Percentiles rank a stretch among this genome's conserved stretches.
These are phyloP conservation scores for Fratercula arctica DNA, from an alignment of 2,797 vertebrate genomes.

Conservation along the genomic window DNA sequence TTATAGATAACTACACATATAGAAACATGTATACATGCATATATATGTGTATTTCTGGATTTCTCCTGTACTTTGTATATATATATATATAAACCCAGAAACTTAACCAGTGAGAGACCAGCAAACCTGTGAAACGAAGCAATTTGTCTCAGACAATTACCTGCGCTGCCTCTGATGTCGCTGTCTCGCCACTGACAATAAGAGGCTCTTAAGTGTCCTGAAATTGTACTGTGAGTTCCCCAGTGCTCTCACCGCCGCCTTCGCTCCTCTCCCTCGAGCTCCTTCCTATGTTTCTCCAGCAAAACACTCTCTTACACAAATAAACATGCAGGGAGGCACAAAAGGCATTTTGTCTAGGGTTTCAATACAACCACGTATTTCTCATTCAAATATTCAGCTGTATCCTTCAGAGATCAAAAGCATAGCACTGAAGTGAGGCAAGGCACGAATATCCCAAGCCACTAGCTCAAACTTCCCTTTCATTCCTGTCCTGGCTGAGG, in stretches of 20 bases:
- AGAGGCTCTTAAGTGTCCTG: slow-evolving; percentile 48
- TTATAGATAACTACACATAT: not conserved
- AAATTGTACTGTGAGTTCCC: not conserved
- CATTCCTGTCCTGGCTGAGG: not conserved
- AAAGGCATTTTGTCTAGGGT: slow-evolving; percentile 41
- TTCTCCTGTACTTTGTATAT: not conserved
- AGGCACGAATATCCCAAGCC: not conserved
- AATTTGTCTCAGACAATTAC: slow-evolving; percentile 39
- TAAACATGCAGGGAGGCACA: slow-evolving; percentile 46
- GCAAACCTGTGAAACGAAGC: not conserved
- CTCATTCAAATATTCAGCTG: slow-evolving; percentile 42
- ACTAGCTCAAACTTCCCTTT: not conserved
- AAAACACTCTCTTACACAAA: slow-evolving; percentile 35
- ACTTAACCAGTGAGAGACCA: slow-evolving; percentile 7
- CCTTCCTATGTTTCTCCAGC: slow-evolving; percentile 35
- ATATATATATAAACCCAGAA: not conserved
- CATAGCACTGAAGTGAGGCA: not conserved
- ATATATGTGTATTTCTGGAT: not conserved
- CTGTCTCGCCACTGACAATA: slow-evolving; percentile 1
- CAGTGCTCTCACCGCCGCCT: not conserved
- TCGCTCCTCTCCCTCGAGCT: slow-evolving; percentile 10
- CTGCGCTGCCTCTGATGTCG: not conserved
- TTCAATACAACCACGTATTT: not conserved
- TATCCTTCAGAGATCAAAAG: slow-evolving; percentile 36
- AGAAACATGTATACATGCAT: not conserved